These are phyloP conservation scores for Oryzias dopingdopingensis DNA, from an alignment of 2,797 vertebrate genomes.

Conservation along the genomic window DNA sequence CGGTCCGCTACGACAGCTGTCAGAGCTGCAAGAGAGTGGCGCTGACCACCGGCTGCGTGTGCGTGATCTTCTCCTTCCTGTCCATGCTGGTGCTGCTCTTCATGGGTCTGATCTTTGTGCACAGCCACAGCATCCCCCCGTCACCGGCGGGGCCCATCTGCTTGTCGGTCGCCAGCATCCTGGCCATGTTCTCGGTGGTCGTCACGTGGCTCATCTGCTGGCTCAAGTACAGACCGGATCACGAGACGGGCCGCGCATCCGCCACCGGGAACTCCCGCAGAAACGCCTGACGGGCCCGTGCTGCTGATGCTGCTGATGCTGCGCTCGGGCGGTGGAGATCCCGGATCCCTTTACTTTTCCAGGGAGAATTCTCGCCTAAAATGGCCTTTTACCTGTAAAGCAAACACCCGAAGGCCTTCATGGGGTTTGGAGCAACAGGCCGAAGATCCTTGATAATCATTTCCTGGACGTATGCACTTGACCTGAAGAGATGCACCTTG, in stretches of 20 bases:
- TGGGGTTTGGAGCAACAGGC: conserved; percentile 61
- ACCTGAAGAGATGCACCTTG: conserved; percentile 21
- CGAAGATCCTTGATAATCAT: conserved; percentile 45
- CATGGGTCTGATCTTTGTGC: conserved; percentile 94
- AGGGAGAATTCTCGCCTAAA: conserved; percentile 46
- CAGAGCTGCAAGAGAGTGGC: conserved; percentile 89
- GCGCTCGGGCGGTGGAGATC: conserved; percentile 25
- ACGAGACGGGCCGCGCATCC: conserved; percentile 72
- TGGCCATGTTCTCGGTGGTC: conserved; percentile 92
- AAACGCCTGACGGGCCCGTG: conserved; percentile 66
- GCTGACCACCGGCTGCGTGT: conserved; percentile 90
- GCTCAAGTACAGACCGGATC: conserved; percentile 90
- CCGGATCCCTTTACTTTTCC: conserved; percentile 61
- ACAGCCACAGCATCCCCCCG: conserved; percentile 85
- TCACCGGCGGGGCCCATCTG: conserved; percentile 92
- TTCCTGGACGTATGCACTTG: conserved; percentile 47
- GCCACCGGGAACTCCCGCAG: conserved; percentile 75
- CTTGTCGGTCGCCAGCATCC: conserved; percentile 90
- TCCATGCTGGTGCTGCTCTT: conserved; percentile 94
- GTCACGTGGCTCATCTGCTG: conserved; percentile 94
- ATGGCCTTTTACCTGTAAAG: conserved; percentile 67
- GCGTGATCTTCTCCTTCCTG: conserved; percentile 91
- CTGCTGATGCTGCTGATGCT: conserved; percentile 11
- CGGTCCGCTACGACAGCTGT: conserved; percentile 85
- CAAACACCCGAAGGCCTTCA: conserved; percentile 71